Percentiles rank a stretch among this genome's conserved stretches.
Conservation (phyloP, 1,140 invertebrate genomes). For the Brevipalpus yothersi region DNA sequence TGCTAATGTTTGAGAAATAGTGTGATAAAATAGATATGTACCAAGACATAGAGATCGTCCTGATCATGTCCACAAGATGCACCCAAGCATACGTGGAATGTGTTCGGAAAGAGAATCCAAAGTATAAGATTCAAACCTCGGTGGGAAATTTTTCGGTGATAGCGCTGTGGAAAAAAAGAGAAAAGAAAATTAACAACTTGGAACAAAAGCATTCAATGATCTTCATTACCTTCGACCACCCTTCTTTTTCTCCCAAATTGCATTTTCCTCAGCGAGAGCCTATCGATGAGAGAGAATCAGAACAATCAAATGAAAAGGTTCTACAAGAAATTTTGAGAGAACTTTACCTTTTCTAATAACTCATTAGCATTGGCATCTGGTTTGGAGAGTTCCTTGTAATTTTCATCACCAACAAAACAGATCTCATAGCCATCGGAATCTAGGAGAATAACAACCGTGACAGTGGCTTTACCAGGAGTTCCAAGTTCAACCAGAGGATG, state of each 20-base stretch:
- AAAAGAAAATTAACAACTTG: no score
- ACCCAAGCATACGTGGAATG: no score
- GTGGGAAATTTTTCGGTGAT: no score
- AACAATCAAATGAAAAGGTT: neutral
- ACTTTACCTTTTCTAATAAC: slow-evolving; percentile 16
- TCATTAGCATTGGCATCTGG: slow-evolving; percentile 55
- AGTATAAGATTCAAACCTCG: no score
- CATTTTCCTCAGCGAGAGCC: neutral
- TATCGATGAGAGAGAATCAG: neutral
- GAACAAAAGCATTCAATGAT: neutral
- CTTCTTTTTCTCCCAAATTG: neutral
- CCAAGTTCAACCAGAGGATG: slow-evolving; percentile 40
- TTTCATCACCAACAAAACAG: slow-evolving; percentile 89
- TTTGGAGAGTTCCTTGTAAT: slow-evolving; percentile 60
- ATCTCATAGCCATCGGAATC: slow-evolving; percentile 96
- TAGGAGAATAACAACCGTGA: slow-evolving; percentile 77
- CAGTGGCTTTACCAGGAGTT: slow-evolving; percentile 86
- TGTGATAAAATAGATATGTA: no score
- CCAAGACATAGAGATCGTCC: no score
- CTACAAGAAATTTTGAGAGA: neutral
- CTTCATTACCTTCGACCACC: neutral
- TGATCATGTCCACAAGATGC: no score
- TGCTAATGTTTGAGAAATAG: no score
- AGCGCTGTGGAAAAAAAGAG: no score
- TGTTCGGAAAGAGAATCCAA: no score